Conservation (phyloP, 2,113 vertebrate genomes). For the Xenopus borealis region DNA sequence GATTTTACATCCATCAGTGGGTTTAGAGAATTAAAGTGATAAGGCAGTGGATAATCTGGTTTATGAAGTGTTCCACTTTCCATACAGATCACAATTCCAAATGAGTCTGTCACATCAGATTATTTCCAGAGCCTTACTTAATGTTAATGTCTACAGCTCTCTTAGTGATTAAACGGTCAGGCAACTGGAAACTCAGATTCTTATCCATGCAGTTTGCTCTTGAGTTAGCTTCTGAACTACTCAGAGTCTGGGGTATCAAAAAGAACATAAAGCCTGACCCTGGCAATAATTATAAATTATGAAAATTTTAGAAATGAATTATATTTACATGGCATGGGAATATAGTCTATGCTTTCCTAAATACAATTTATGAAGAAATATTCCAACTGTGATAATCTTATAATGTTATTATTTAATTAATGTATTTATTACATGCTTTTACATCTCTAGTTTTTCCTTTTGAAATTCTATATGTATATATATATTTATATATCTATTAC, state of each 20-base stretch:
- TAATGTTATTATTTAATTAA: slow-evolving; percentile 67
- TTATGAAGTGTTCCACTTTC: slow-evolving; percentile 55
- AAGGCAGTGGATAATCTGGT: slow-evolving; percentile 63
- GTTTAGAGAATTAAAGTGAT: slow-evolving; percentile 60
- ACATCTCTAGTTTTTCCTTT: no score
- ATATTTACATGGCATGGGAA: slow-evolving; percentile 58
- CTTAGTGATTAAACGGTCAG: background rate
- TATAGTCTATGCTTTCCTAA: slow-evolving; percentile 50
- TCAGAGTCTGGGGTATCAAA: slow-evolving; percentile 50
- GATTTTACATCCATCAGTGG: slow-evolving; percentile 22
- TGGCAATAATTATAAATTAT: background rate
- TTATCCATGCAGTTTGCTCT: slow-evolving; percentile 14
- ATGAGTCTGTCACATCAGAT: slow-evolving; percentile 67
- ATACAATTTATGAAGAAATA: slow-evolving; percentile 51
- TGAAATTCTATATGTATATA: no score
- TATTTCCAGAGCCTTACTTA: slow-evolving; percentile 65
- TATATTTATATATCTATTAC: no score
- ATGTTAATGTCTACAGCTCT: slow-evolving; percentile 36
- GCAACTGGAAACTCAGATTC: background rate
- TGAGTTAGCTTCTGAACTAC: slow-evolving; percentile 32
- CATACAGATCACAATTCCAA: slow-evolving; percentile 54
- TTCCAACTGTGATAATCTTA: slow-evolving; percentile 66
- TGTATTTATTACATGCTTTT: slow-evolving; percentile 69
- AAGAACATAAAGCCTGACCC: background rate
- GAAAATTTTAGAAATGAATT: slow-evolving; percentile 62